Percentiles rank a stretch among this genome's conserved stretches.
phyloP scores from a whole-genome alignment of 92 coral and sea anemone genomes.

The Heteractis magnifica region DNA sequence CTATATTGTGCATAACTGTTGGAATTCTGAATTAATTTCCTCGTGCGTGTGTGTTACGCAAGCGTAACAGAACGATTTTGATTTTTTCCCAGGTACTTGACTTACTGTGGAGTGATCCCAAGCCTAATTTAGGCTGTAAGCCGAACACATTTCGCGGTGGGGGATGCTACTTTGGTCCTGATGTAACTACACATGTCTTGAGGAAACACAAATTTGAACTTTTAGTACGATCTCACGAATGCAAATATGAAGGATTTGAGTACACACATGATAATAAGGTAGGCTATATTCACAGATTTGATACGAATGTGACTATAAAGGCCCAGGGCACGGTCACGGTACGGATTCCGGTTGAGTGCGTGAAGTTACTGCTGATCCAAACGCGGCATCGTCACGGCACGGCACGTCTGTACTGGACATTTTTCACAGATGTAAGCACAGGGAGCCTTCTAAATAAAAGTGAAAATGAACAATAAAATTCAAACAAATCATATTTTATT shows the following conservation, averaged over 20 bases:
- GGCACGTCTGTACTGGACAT: too few species aligned
- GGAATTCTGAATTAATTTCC: background rate
- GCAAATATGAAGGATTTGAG: slow-evolving; percentile 91
- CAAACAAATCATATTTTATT: too few species aligned
- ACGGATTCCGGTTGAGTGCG: too few species aligned
- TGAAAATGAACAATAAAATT: too few species aligned
- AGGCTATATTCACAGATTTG: background rate
- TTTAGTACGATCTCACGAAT: slow-evolving; percentile 90
- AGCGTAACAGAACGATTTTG: too few species aligned
- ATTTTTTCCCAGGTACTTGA: slow-evolving; percentile 67
- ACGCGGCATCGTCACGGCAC: too few species aligned
- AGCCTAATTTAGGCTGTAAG: slow-evolving; percentile 78
- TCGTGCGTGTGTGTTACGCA: background rate
- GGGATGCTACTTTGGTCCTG: slow-evolving; percentile 98
- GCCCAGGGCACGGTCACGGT: too few species aligned
- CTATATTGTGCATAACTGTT: too few species aligned
- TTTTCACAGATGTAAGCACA: too few species aligned
- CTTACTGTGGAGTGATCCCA: slow-evolving; percentile 95
- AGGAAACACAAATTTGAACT: slow-evolving; percentile 77
- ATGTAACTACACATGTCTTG: slow-evolving; percentile 78
- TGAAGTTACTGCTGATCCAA: too few species aligned
- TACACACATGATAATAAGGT: slow-evolving; percentile 87
- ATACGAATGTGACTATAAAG: too few species aligned
- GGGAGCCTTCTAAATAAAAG: too few species aligned
- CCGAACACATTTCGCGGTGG: slow-evolving; percentile 96